Conservation (phyloP, 2,888 invertebrate species). For the Camptogramma bilineatum region DNA sequence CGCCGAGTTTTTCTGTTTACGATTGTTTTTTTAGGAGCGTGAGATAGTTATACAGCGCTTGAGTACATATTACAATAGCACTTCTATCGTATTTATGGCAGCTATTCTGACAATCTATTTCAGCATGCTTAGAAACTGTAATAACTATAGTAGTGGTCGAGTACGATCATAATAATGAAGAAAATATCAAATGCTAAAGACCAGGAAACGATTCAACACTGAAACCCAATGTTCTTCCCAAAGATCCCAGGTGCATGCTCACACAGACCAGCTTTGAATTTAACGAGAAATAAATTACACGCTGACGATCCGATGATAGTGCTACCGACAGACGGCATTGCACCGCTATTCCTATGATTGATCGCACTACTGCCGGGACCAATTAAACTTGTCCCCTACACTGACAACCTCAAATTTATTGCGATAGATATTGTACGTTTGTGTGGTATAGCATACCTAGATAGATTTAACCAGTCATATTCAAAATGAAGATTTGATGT, state of each 20-base stretch:
- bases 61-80: too few relatives aligned
- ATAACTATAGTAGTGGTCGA: too few relatives aligned
- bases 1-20: not conserved
- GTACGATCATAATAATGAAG: not conserved
- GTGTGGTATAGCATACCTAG: not conserved
- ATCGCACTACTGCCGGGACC: constrained; percentile 67
- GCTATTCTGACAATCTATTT: too few relatives aligned
- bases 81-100: too few relatives aligned
- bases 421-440: constrained; percentile 51
- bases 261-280: constrained; percentile 3
- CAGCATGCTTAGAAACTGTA: too few relatives aligned
- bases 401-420: constrained; percentile 65
- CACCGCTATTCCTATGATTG: constrained; percentile 70
- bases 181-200: not conserved
- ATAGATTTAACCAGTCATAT: too few relatives aligned
- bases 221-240: not conserved
- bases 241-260: constrained; percentile 5
- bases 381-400: constrained; percentile 81
- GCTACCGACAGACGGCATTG: constrained; percentile 43
- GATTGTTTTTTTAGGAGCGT: not conserved
- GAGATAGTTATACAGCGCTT: not conserved
- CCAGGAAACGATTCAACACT: not conserved
- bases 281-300: constrained; percentile 31
- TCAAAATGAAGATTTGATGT: too few relatives aligned
- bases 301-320: constrained; percentile 38